These are phyloP conservation scores for Lithophane leautieri DNA, from an alignment of 2,888 invertebrate genomes.

Conservation along the genomic window DNA sequence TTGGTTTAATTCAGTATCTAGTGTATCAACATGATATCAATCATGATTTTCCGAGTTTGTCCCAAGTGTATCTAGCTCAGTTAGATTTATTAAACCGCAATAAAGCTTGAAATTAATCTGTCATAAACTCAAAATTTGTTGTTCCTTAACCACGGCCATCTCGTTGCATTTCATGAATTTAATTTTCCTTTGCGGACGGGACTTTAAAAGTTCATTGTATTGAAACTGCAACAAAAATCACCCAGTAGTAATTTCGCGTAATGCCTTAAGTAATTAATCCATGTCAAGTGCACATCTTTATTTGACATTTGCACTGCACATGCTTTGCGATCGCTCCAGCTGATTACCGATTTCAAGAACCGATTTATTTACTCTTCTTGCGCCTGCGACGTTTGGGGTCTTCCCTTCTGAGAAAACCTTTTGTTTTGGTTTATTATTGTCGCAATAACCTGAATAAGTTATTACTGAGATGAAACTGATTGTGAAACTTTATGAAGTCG, in stretches of 20 bases:
- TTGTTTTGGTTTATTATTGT: constrained; percentile 56
- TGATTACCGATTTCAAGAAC: constrained; percentile 72
- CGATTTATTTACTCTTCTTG: constrained; percentile 62
- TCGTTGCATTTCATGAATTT: not conserved
- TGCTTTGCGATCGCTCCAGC: constrained; percentile 61
- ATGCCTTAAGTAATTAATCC: constrained; percentile 38
- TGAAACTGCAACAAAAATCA: not conserved
- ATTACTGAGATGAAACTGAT: constrained; percentile 39
- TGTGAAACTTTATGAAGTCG: constrained; percentile 28
- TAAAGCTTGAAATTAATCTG: not conserved
- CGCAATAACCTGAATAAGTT: constrained; percentile 39
- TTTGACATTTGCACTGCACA: constrained; percentile 71
- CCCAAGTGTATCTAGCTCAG: not conserved
- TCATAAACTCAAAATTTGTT: not conserved
- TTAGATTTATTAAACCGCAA: not conserved
- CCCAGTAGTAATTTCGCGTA: not conserved
- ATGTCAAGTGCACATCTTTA: constrained; percentile 58
- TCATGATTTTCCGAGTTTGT: not conserved
- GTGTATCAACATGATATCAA: not conserved
- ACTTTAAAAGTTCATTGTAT: not conserved
- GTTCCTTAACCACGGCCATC: too few relatives aligned
- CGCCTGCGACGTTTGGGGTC: constrained; percentile 57
- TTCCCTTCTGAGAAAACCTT: constrained; percentile 49
- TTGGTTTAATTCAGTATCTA: not conserved
- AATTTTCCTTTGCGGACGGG: not conserved